A percentile compares a stretch with the other conserved stretches of the same genome.
Conservation (phyloP, 2,113 vertebrate species). For the Recurvirostra avosetta region DNA sequence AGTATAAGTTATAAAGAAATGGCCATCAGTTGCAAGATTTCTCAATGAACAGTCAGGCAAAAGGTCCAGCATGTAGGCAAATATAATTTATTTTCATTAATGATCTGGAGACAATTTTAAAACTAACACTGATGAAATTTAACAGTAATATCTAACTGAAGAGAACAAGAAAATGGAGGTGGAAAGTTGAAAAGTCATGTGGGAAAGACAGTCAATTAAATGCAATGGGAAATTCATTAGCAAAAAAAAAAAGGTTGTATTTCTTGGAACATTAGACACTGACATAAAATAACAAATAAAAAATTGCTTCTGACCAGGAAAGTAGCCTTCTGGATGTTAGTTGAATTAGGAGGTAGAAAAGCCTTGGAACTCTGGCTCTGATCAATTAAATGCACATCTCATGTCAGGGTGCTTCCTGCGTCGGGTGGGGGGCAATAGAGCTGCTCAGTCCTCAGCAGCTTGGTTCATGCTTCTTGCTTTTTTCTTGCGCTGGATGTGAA, state of each 20-base stretch:
- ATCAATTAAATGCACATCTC: not conserved
- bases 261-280: not conserved
- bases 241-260: not conserved
- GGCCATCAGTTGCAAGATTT: not conserved
- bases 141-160: not conserved
- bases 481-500: not conserved
- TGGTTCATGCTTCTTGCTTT: not conserved
- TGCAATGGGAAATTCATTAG: not conserved
- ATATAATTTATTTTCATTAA: not conserved
- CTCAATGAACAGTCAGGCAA: not conserved
- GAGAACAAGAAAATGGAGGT: not conserved
- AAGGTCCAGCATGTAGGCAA: not conserved
- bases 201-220: not conserved
- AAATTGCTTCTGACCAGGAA: not conserved
- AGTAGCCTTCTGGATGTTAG: not conserved
- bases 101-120: not conserved
- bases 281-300: not conserved
- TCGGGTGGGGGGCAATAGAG: not conserved
- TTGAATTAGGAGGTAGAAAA: not conserved
- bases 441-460: not conserved
- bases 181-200: not conserved
- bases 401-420: not conserved
- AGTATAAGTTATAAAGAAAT: not conserved
- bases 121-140: not conserved
- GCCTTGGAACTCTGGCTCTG: not conserved